Base-by-base conservation (phyloP, 2,888 invertebrate species). In the Eristalis intricaria region DNA sequence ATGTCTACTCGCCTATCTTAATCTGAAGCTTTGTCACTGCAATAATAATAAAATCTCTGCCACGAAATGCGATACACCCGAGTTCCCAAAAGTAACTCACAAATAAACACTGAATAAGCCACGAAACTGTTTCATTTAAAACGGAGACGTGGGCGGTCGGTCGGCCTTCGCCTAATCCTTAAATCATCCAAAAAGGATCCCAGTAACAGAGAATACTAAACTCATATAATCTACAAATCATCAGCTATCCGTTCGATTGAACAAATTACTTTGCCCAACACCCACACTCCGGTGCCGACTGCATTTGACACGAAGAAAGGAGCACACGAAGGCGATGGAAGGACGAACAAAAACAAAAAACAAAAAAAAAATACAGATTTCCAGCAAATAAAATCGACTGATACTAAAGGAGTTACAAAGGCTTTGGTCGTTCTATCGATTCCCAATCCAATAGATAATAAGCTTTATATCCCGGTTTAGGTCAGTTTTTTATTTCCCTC, bases 371-470 rank as follows among this genome's bases (percentile, higher is more conserved):
- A 66, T 68, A 66, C 78, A 78, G 77, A 78, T 82, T 82, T 86
- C 77, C 78, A 78, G 61, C 61, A 82, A 77, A 86, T 86, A 86
- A 69, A 83, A 83, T 78, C 70, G 40, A 78, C 56, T 40, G 78
- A 74, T 82, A 69, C 73, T 69, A 66, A 63, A 71, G 78, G 74
- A 83, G 77, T 78, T 83, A 78, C 78, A 86, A 75, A 64, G 78
- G 78, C 83, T 79, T 83, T 79, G 22, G 35, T 70, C 75, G 75
- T 86, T 86, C 83, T 70, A 83, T 86, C 86, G 78, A 86, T 86
- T 86, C 66, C 70, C 78, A 86, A 82, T 86, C 78, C 83, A 75
- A 83, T 70, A 78, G 78, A 79, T 86, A 86, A 83, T 79, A 83
- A 86, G 86, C 86, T 79, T 78, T 86, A 71, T 83, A 77, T 79